phyloP scores from a whole-genome alignment of 1,140 invertebrate genomes.

The Polypedilum pembai region DNA sequence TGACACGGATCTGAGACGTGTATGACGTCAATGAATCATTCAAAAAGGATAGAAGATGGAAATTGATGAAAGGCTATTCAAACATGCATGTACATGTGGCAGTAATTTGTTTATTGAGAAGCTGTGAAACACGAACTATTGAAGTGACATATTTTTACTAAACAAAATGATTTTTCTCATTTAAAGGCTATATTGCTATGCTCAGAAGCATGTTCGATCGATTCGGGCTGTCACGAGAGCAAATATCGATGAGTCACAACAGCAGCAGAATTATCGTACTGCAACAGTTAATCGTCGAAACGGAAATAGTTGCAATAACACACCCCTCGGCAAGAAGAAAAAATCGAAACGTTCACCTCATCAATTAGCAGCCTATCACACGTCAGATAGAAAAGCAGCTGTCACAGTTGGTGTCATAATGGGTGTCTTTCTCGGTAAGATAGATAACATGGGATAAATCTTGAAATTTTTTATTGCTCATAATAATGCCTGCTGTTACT shows the following conservation, averaged over 20 bases:
- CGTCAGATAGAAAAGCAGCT: conserved; percentile 79
- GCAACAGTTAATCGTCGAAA: conserved; percentile 37
- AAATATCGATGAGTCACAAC: conserved; percentile 48
- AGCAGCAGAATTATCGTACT: conserved; percentile 41
- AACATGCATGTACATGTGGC: no score
- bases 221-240: conserved; percentile 73
- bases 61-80: no score
- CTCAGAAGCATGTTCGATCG: conserved; percentile 84
- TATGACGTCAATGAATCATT: no score
- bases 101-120: background rate
- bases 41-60: no score
- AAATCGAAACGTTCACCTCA: conserved; percentile 54
- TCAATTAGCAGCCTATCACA: conserved; percentile 75
- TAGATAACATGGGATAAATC: background rate
- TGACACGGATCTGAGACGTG: no score
- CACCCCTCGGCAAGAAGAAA: conserved; percentile 39
- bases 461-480: background rate
- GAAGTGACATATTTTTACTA: no score
- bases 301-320: conserved; percentile 47
- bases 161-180: conserved; percentile 40
- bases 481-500: no score
- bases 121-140: no score
- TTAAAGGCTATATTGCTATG: conserved; percentile 81
- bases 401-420: conserved; percentile 89
- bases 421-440: conserved; percentile 62